A percentile compares a stretch with the other conserved stretches of the same genome.
Evolutionary conservation across 2,888 invertebrate genomes (phyloP).

Genomic region (Chalcosyrphus nemorum): DNA sequence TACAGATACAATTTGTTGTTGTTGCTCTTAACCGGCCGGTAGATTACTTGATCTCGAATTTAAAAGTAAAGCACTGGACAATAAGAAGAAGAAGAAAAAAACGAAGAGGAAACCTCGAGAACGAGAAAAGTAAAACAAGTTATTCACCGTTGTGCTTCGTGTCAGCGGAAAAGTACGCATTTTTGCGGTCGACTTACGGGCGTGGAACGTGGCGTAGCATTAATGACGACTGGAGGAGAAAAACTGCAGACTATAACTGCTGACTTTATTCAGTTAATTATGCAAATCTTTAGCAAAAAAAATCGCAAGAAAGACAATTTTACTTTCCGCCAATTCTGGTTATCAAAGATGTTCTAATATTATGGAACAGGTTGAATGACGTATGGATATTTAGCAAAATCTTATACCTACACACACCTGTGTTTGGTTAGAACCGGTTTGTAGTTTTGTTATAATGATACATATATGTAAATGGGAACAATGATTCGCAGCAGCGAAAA

Average conservation of each 20-base stretch:
- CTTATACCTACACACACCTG: background rate
- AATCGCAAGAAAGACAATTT: conserved; percentile 14
- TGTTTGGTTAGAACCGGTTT: background rate
- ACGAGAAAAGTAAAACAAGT: conserved; percentile 3
- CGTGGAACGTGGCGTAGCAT: conserved; percentile 34
- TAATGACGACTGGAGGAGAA: background rate
- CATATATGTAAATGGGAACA: background rate
- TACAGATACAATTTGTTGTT: background rate
- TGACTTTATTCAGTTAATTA: conserved; percentile 1
- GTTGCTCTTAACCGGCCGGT: conserved; percentile 10
- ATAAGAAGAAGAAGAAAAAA: background rate
- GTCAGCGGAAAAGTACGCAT: conserved; percentile 18
- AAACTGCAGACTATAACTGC: background rate
- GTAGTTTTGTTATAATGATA: background rate
- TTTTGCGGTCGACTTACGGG: conserved; percentile 20
- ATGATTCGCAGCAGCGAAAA: too few species aligned
- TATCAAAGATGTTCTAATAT: background rate
- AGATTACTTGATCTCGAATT: background rate
- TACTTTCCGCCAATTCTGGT: conserved; percentile 26
- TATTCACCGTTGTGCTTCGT: conserved; percentile 21
- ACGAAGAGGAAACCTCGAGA: background rate
- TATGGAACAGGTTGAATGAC: background rate
- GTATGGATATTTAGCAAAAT: background rate
- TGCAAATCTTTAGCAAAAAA: conserved; percentile 10
- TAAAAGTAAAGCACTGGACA: background rate